Conservation (phyloP, 2,797 vertebrate genomes). For the Rhinichthys osculus region DNA sequence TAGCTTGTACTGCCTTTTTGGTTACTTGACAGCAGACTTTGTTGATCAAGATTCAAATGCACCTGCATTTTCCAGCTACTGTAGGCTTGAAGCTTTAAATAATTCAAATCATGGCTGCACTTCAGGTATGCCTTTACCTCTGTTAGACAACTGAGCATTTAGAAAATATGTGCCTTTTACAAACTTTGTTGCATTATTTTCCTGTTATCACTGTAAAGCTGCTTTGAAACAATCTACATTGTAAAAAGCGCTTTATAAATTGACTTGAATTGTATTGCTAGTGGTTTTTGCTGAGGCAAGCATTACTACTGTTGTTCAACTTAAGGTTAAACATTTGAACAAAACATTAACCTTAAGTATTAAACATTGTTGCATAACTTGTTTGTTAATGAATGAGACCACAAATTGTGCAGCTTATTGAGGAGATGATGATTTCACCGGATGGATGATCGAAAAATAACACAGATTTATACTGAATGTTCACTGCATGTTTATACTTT, state of each 20-base stretch:
- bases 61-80: background rate
- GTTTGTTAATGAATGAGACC: background rate
- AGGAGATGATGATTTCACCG: background rate
- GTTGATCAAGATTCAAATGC: background rate
- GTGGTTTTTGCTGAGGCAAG: background rate
- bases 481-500: too few relatives aligned
- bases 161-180: background rate
- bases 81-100: background rate
- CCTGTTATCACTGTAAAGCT: too few relatives aligned
- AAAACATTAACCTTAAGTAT: background rate
- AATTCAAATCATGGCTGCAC: background rate
- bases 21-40: background rate
- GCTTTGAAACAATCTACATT: too few relatives aligned
- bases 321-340: background rate
- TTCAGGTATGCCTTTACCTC: background rate
- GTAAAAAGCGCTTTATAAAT: too few relatives aligned
- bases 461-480: too few relatives aligned
- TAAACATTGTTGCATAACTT: background rate
- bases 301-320: background rate
- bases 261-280: background rate
- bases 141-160: background rate
- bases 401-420: background rate
- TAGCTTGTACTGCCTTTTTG: background rate
- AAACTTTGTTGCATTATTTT: too few relatives aligned
- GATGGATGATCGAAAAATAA: background rate